A percentile compares a stretch with the other conserved stretches of the same genome.
Evolutionary conservation across 2,797 vertebrate genomes (phyloP).

Genomic region (Pangasius mekongensis): DNA sequence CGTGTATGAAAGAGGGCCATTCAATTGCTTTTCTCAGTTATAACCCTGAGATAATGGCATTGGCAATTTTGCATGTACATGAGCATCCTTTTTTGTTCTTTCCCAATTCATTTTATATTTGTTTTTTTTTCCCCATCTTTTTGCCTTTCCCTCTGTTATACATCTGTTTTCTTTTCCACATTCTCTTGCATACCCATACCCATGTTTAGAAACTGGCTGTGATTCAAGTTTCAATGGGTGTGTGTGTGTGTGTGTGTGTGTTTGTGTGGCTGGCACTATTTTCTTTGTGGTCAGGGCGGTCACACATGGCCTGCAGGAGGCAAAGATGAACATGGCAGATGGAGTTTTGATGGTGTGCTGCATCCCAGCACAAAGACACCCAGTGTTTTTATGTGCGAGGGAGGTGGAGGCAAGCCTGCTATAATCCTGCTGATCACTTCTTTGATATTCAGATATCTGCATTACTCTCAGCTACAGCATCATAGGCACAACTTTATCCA

Average conservation of each 20-base stretch:
- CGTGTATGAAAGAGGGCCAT: conserved; percentile 78
- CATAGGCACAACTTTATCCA: neutral
- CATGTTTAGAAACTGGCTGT: conserved; percentile 40
- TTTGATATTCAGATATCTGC: conserved; percentile 51
- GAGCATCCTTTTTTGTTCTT: conserved; percentile 62
- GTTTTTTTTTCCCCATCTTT: conserved; percentile 45
- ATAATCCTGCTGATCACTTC: conserved; percentile 65
- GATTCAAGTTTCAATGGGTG: conserved; percentile 38
- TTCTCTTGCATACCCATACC: conserved; percentile 15
- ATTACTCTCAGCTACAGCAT: conserved; percentile 27
- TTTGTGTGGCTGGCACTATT: conserved; percentile 33
- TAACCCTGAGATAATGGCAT: conserved; percentile 77
- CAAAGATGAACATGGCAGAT: conserved; percentile 47
- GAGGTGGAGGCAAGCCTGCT: conserved; percentile 37
- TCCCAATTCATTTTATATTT: conserved; percentile 53
- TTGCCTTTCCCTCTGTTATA: conserved; percentile 48
- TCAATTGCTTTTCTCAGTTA: conserved; percentile 76
- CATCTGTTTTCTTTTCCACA: conserved; percentile 48
- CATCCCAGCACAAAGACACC: conserved; percentile 53
- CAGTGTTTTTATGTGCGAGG: conserved; percentile 47
- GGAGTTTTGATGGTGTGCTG: conserved; percentile 56
- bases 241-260: conserved; percentile 32
- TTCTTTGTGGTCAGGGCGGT: conserved; percentile 52
- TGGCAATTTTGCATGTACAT: conserved; percentile 76
- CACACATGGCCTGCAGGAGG: conserved; percentile 51